Percentiles rank a stretch among this genome's conserved stretches.
phyloP scores from a whole-genome alignment of 2,113 vertebrate species.

The Chlorodrepanis virens region DNA sequence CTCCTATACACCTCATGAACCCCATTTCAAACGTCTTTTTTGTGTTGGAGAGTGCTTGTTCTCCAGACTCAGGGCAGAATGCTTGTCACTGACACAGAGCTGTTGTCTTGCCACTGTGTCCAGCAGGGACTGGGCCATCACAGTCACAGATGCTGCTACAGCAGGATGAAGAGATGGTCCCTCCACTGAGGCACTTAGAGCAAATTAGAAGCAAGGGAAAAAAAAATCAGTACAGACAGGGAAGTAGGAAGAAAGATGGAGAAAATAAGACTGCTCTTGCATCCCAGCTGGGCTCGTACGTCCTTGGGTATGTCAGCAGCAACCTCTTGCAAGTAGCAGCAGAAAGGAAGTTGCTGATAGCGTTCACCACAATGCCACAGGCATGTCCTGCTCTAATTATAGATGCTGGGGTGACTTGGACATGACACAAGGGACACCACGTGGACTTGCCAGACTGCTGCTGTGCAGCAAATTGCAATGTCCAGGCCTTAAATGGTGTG shows the following conservation, averaged over 20 bases:
- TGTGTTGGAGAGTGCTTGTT: not conserved
- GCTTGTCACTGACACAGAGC: fast-evolving
- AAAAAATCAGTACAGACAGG: not conserved
- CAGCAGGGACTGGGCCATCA: not conserved
- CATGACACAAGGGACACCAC: not conserved
- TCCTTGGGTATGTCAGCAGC: not conserved
- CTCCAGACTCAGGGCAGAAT: not conserved
- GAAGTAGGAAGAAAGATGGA: not conserved
- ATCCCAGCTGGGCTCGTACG: not conserved
- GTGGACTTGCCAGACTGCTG: not conserved
- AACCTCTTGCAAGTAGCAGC: not conserved
- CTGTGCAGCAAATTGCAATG: not conserved
- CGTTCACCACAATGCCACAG: conserved; percentile 24
- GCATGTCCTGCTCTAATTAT: conserved; percentile 39
- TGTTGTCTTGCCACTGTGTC: not conserved
- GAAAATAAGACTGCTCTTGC: not conserved
- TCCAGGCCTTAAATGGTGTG: not conserved
- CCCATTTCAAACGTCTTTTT: not conserved
- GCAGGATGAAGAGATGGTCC: not conserved
- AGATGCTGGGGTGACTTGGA: conserved; percentile 19
- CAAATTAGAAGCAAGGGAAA: not conserved
- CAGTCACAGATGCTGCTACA: not conserved
- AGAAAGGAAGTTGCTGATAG: conserved; percentile 5
- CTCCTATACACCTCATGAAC: not conserved
- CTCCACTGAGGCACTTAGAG: not conserved